Conservation (phyloP, 2,797 vertebrate species). For the Danio kyathit region DNA sequence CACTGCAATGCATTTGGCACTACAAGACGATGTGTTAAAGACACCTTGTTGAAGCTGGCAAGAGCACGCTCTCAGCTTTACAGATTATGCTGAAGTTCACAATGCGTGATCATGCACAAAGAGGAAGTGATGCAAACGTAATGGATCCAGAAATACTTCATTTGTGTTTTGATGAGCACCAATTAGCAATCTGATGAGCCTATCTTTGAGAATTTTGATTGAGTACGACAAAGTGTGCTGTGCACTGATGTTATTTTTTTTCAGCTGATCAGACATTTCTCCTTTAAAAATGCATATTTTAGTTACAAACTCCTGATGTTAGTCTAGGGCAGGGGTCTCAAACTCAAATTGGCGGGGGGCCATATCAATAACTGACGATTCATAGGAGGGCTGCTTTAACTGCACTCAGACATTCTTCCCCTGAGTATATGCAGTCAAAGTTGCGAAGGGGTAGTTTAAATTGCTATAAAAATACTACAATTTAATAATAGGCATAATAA, state of each 20-base stretch:
- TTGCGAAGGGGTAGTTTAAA: no score
- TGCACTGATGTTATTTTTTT: conserved; percentile 60
- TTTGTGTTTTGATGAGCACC: conserved; percentile 60
- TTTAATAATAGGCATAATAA: no score
- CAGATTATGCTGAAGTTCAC: conserved; percentile 27
- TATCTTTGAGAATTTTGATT: conserved; percentile 48
- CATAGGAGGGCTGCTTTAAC: no score
- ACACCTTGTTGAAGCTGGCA: conserved; percentile 40
- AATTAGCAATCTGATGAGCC: conserved; percentile 53
- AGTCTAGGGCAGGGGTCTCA: no score
- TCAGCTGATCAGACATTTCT: conserved; percentile 57
- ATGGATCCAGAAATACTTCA: conserved; percentile 53
- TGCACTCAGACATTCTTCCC: no score
- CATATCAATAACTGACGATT: no score
- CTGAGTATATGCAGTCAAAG: no score
- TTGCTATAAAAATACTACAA: no score
- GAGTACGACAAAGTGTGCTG: conserved; percentile 21
- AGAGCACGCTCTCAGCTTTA: conserved; percentile 34
- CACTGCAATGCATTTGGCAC: conserved; percentile 38
- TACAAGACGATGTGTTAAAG: conserved; percentile 37
- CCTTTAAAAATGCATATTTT: conserved; percentile 56
- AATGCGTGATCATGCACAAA: conserved; percentile 33
- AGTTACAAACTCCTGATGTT: not conserved
- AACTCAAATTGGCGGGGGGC: no score
- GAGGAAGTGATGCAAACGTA: conserved; percentile 43